These are phyloP conservation scores for Emydocephalus ijimae DNA, from an alignment of 2,113 vertebrate species.

Conservation along the genomic window DNA sequence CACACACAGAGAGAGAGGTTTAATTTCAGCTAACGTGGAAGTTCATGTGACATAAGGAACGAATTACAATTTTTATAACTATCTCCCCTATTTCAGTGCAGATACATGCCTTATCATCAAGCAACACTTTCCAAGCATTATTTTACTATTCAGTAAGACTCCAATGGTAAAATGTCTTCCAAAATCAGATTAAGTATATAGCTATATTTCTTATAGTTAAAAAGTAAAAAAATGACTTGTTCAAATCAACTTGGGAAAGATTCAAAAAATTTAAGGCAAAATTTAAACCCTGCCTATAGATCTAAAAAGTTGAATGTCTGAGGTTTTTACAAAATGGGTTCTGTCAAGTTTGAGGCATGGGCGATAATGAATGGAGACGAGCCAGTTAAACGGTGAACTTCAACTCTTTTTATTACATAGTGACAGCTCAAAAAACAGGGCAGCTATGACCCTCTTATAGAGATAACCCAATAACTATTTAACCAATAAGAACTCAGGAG, in stretches of 20 bases:
- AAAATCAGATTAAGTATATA: conserved; percentile 17
- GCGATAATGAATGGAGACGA: no score
- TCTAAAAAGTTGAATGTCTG: background rate
- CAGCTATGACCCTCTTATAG: no score
- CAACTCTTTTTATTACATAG: no score
- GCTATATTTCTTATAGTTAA: background rate
- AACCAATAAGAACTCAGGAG: no score
- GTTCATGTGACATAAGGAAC: background rate
- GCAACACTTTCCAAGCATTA: conserved; percentile 25
- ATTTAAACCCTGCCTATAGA: background rate
- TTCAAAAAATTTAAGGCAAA: background rate
- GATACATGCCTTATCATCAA: conserved; percentile 20
- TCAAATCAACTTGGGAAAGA: background rate
- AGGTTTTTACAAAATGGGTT: background rate
- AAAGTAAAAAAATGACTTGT: background rate
- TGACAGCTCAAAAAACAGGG: no score
- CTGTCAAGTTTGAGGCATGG: no score
- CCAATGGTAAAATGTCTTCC: conserved; percentile 16
- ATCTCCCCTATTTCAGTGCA: background rate
- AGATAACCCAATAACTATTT: no score
- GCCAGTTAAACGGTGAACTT: no score
- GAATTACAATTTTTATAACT: background rate
- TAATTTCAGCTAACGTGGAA: conserved; percentile 11
- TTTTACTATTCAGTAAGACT: conserved; percentile 16
- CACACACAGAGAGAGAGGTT: background rate